Base-by-base conservation (phyloP, 2,888 invertebrate species). In the Octodonta nipae region DNA sequence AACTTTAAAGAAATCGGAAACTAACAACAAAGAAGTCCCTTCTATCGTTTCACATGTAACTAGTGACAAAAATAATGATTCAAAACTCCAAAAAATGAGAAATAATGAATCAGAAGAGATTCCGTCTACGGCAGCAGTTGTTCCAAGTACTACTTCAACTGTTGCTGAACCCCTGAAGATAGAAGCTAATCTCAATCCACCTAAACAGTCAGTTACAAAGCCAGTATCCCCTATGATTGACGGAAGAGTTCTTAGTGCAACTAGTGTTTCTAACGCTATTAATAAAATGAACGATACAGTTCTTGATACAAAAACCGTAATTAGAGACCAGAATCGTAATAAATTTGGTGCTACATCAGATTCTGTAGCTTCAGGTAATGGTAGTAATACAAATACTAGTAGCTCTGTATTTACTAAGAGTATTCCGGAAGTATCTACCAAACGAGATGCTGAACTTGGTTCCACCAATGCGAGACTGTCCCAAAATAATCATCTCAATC, bases 271-370 rank as follows among this genome's bases (percentile, higher is more conserved):
- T 7, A 52, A 55, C 25, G 62, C 62, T 13, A 58, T 62, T 33
- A 61, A 61, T 41, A 54, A 52, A 45, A 62, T 62, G 62, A 62
- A 60, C 46, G 58, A 61, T 35, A 57, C 59, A 4, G 61, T 61
- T 29, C 38, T 62, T 24, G 54, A 61, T 40, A 55, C 58, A 3
- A 55, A 60, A 40, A 59, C 62, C 12, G 36, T 61, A 17, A 55
- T 60, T 35, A 58, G 56, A 36, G 61, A 61, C 22, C 51, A 53
- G 34, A 56, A 52, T 26, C 38, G 50, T 41, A 29, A 50, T 34
- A 42, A 43, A 29, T 33, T 49, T 13, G 45, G 49, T n/a, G 47
- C 50, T 20, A 44, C 46, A n/a, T 44, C 50, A 5, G 46, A 40
- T 14, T 37, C 49, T 5, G 41, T 48, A 8, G 46, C 46, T 13